Evolutionary conservation across 2,888 invertebrate species (phyloP), one percentile per base, ranked within the genome.

Genomic region (Tenthredo notha): DNA sequence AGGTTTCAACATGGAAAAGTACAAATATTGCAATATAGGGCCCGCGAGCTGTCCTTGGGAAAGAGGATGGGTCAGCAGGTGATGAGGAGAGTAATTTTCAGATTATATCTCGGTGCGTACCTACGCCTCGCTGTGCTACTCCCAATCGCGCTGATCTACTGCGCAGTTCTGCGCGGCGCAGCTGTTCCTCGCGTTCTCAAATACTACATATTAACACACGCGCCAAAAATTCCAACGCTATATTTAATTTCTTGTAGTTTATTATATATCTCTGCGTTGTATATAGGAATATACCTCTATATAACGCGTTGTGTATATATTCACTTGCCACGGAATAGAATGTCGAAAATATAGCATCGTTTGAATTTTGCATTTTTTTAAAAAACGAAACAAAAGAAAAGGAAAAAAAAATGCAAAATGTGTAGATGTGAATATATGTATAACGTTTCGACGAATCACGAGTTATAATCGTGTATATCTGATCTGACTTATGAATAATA

Each of bases 1-100:
- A 93, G 92, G 92, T 93, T 93, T 93, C 93, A 93, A 93, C 93
- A 93, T 93, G 93, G 93, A 93, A 93, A 93, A 93, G 93, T 93
- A 93, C 93, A 93, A 93, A 93, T 93, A 93, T 93, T 93, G 93
- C 93, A 93, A 92, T 93, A 92, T 93, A 92, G 93, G 93, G 93
- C 92, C 92, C 92, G 92, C 91, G 92, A 93, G 92, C 92, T 93
- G 91, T 92, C 91, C 91, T 92, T 91, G 91, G 91, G 92, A 91
- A 91, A 92, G 92, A 91, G 92, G 92, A 92, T 92, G 80, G 61
- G 77, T 77, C 10, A 75, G 77, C 77, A 77, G 50, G 77, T 54
- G 77, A 77, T 77, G 54, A 77, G 77, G 50, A 50, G 54, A 77
- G 77, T 54, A 77, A 77, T 77, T 77, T 25, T 12, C 77, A 21